These are phyloP conservation scores for Sesamia inferens DNA, from an alignment of 2,888 invertebrate species.

Conservation along the genomic window DNA sequence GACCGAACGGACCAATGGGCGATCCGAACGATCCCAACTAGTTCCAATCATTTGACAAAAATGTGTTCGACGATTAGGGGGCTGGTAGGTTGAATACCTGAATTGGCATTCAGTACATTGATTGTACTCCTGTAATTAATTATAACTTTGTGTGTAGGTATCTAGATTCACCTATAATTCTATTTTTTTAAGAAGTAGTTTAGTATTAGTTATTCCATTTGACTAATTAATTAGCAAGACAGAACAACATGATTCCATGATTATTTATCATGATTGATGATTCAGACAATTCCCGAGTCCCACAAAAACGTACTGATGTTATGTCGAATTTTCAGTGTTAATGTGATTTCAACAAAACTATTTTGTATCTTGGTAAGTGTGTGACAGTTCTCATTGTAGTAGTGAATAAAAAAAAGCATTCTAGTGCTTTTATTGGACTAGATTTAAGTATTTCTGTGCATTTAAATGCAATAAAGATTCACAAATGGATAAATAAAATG, in stretches of 20 bases:
- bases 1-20: no score
- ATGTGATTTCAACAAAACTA: constrained; percentile 41
- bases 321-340: constrained; percentile 12
- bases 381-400: constrained; percentile 41
- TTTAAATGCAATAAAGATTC: constrained; percentile 56
- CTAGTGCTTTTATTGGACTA: constrained; percentile 48
- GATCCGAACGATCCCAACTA: no score
- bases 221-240: not conserved
- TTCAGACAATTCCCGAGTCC: not conserved
- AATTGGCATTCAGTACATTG: constrained; percentile 9
- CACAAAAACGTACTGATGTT: not conserved
- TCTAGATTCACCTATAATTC: not conserved
- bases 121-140: not conserved
- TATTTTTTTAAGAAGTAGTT: constrained; percentile 44
- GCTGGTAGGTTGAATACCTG: not conserved
- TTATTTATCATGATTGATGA: not conserved
- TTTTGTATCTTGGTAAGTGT: constrained; percentile 31
- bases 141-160: constrained; percentile 3
- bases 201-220: constrained; percentile 18
- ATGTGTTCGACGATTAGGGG: no score
- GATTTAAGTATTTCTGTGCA: constrained; percentile 58
- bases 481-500: constrained; percentile 19
- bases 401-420: constrained; percentile 48
- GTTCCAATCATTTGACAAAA: no score
- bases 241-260: not conserved